phyloP scores from a whole-genome alignment of 2,113 vertebrate genomes.

The Hippocampus comes region DNA sequence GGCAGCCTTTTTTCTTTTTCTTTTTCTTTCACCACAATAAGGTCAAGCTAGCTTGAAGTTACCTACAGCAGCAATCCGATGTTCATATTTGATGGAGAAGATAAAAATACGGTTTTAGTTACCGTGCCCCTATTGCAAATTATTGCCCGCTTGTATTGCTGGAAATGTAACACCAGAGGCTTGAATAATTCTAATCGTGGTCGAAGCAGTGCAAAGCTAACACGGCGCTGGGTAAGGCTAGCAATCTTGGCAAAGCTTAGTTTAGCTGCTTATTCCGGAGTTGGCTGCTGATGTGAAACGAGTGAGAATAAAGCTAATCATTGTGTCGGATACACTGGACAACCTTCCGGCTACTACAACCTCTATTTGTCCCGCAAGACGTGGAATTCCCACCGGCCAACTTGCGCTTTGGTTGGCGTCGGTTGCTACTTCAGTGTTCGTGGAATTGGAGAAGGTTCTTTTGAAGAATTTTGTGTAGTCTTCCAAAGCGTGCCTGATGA shows the following conservation, averaged over 20 bases:
- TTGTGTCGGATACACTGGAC: not conserved
- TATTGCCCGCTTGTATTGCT: not conserved
- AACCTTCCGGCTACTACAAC: not conserved
- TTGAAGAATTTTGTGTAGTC: not conserved
- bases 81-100: not conserved
- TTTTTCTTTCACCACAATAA: not conserved
- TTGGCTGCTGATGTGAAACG: not conserved
- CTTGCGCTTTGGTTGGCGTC: not conserved
- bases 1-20: not conserved
- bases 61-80: slow-evolving; percentile 18
- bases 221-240: slow-evolving; percentile 24
- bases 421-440: not conserved
- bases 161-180: rapidly evolving
- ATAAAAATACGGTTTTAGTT: not conserved
- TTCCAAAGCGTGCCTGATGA: not conserved
- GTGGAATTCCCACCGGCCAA: not conserved
- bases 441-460: not conserved
- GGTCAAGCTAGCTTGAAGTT: slow-evolving; percentile 36
- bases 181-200: not conserved
- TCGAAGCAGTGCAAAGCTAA: slow-evolving; percentile 10
- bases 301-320: not conserved
- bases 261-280: not conserved
- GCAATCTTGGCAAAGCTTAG: slow-evolving; percentile 40
- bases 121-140: not conserved
- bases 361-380: not conserved